Base-by-base conservation (phyloP, 2,888 invertebrate species). In the Heliconius hortense region DNA sequence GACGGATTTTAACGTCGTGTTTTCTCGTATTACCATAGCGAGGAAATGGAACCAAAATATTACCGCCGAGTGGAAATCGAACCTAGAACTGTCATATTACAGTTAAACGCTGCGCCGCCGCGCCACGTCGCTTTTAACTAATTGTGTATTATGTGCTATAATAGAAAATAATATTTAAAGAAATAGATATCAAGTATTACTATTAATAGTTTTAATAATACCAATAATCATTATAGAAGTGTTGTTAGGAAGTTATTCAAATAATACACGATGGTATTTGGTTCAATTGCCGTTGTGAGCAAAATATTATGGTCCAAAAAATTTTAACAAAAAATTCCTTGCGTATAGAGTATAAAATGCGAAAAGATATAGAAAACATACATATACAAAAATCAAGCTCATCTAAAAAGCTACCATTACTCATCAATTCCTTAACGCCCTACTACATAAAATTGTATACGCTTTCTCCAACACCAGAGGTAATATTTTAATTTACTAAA, bases 401-500 rank as follows among this genome's bases (percentile, higher is more conserved):
- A 39, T 24, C 15, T 24, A 60, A 71, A 59, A 39, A 60, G 26
- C 60, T 62, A 26, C 59, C 43, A 59, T 62, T n/a, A 59, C 13
- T 71, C 53, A 74, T 76, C 74, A 78, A 78, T 74, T 69, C 69
- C 71, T 72, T 76, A 76, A 74, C 76, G 76, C 35, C 76, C 77
- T 74, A 78, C 73, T 78, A 77, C 73, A 71, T 60, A 69, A 39
- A 56, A 70, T 60, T 77, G 60, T 66, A 72, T 72, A 70, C 73
- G 77, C 77, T 78, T 76, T 76, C 76, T 74, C 72, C 72, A 72
- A 62, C 77, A 73, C 73, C 75, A n/a, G 56, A 56, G 56, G n/a
- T 56, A 73, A 78, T 78, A 78, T 75, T 77, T 78, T 78, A 78
- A 78, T 78, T 78, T 77, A 77, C 68, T 64, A 62, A n/a, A 71